These are phyloP conservation scores for Chrysocyon brachyurus DNA, from an alignment of 2,797 vertebrate species.

Conservation along the genomic window DNA sequence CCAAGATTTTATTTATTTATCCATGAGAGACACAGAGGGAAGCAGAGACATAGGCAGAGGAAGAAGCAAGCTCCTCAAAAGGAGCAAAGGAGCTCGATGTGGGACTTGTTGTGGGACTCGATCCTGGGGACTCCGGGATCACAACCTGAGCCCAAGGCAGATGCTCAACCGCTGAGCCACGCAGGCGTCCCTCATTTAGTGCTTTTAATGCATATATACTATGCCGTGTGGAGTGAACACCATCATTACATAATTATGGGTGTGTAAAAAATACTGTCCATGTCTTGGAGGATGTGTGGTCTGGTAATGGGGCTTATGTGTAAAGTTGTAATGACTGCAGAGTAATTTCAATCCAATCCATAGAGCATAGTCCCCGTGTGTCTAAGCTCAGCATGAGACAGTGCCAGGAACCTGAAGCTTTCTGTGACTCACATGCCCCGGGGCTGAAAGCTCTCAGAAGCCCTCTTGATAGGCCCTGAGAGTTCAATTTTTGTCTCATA, in stretches of 20 bases:
- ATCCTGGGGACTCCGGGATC: too few relatives aligned
- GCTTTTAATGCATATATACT: background rate
- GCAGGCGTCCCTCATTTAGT: background rate
- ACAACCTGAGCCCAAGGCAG: too few relatives aligned
- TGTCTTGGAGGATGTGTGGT: background rate
- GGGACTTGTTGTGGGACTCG: too few relatives aligned
- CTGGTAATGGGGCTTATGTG: background rate
- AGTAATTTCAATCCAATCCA: background rate
- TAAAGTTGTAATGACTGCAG: background rate
- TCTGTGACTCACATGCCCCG: background rate
- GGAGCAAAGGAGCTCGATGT: too few relatives aligned
- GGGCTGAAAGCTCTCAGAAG: background rate
- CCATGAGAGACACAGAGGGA: too few relatives aligned
- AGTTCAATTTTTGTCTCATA: background rate
- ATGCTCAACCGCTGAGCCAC: too few relatives aligned
- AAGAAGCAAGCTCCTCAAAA: too few relatives aligned
- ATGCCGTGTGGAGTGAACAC: background rate
- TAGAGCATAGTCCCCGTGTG: background rate
- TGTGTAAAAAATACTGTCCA: slow-evolving; percentile 17
- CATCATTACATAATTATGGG: slow-evolving; percentile 18
- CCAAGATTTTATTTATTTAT: too few relatives aligned
- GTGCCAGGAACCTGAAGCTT: background rate
- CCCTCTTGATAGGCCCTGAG: background rate
- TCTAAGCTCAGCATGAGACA: background rate
- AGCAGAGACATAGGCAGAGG: too few relatives aligned